These are phyloP conservation scores for Chlorodrepanis virens DNA, from an alignment of 2,113 vertebrate genomes.

Conservation along the genomic window DNA sequence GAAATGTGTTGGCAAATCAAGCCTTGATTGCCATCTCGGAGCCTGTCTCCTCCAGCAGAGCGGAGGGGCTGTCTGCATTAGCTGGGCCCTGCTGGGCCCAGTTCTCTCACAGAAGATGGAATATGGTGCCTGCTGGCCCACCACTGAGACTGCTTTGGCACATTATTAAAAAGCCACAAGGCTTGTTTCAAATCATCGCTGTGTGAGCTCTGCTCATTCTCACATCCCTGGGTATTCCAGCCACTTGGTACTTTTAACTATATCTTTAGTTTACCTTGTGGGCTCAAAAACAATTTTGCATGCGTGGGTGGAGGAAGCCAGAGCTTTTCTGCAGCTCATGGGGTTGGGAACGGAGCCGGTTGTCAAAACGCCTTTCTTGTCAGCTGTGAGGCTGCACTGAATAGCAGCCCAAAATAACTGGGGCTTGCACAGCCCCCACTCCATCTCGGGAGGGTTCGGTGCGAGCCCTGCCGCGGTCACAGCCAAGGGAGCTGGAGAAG, in stretches of 20 bases:
- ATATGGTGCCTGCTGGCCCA: constrained; percentile 87
- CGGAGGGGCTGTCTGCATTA: constrained; percentile 81
- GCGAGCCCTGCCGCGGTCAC: background rate
- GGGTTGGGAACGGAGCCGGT: constrained; percentile 14
- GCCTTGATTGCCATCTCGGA: constrained; percentile 98
- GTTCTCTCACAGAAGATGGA: constrained; percentile 82
- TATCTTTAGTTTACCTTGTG: constrained; percentile 69
- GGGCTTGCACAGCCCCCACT: background rate
- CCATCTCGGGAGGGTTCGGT: rapidly evolving
- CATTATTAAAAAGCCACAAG: constrained; percentile 89
- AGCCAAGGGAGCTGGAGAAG: background rate
- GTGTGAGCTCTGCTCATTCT: constrained; percentile 86
- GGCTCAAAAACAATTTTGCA: constrained; percentile 63
- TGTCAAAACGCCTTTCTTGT: constrained; percentile 49
- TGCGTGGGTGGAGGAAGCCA: constrained; percentile 36
- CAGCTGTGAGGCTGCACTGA: background rate
- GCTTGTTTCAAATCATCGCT: constrained; percentile 85
- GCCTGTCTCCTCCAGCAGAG: constrained; percentile 92
- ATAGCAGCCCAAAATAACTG: constrained; percentile 31
- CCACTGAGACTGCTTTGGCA: constrained; percentile 86
- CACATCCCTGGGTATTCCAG: constrained; percentile 82
- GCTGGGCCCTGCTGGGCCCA: constrained; percentile 79
- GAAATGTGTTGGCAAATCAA: constrained; percentile 99
- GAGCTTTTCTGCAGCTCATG: background rate
- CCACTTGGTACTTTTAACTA: constrained; percentile 81